Evolutionary conservation across 2,888 invertebrate species (phyloP).

Genomic region (Creontiades dilutus): DNA sequence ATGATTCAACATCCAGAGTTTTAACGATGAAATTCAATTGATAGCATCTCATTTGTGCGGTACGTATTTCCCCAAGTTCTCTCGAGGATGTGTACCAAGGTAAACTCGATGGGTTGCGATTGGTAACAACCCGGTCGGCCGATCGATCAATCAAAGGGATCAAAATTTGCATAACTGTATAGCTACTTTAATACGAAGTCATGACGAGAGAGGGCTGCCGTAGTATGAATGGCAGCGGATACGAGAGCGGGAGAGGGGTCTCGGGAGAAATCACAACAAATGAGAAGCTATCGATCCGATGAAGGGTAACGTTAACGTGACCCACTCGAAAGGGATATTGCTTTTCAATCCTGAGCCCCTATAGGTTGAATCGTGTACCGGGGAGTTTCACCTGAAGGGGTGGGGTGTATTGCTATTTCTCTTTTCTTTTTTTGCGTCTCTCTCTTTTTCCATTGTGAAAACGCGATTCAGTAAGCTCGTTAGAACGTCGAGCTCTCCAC

Average conservation of each 20-base stretch:
- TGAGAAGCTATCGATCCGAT: constrained; percentile 48
- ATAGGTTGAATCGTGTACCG: background rate
- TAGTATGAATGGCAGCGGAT: constrained; percentile 20
- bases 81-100: background rate
- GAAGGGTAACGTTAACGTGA: constrained; percentile 40
- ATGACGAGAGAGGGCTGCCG: background rate
- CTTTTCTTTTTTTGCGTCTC: constrained; percentile 24
- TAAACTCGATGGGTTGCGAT: background rate
- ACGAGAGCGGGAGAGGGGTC: background rate
- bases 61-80: too few species aligned
- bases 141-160: constrained; percentile 46
- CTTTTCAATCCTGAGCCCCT: constrained; percentile 23
- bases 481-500: background rate
- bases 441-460: background rate
- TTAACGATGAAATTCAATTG: too few species aligned
- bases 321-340: constrained; percentile 39
- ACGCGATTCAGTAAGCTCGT: background rate
- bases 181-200: constrained; percentile 42
- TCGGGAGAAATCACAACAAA: constrained; percentile 51
- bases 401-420: background rate
- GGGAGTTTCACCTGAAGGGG: background rate
- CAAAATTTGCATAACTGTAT: constrained; percentile 38
- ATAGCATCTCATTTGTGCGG: too few species aligned
- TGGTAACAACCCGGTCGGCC: background rate
- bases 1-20: too few species aligned